These are phyloP conservation scores for Melanotus villosus DNA, from an alignment of 2,888 invertebrate genomes.

Conservation along the genomic window DNA sequence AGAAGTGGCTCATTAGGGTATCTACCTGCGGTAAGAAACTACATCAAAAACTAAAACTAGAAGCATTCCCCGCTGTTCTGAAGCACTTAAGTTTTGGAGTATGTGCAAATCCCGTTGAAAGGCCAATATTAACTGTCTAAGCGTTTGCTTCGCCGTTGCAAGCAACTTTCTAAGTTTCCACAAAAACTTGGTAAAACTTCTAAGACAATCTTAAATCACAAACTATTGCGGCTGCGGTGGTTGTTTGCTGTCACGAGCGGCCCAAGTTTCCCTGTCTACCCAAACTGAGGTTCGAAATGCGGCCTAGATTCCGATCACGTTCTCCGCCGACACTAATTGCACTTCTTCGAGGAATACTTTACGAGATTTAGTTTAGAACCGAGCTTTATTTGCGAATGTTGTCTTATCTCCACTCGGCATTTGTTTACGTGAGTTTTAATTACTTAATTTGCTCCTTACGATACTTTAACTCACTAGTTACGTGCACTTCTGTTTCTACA, in stretches of 20 bases:
- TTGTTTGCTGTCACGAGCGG: conserved; percentile 59
- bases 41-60: neutral
- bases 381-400: conserved; percentile 61
- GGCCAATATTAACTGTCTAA: conserved; percentile 39
- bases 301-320: conserved; percentile 65
- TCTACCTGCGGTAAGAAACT: neutral
- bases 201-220: conserved; percentile 48
- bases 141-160: conserved; percentile 24
- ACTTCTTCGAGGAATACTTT: conserved; percentile 66
- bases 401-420: conserved; percentile 58
- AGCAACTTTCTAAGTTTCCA: conserved; percentile 16
- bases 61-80: neutral
- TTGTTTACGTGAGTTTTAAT: conserved; percentile 65
- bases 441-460: conserved; percentile 58
- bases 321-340: conserved; percentile 65
- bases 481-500: conserved; percentile 1
- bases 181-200: conserved; percentile 45
- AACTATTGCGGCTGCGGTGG: conserved; percentile 50
- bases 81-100: neutral
- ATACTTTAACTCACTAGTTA: conserved; percentile 29
- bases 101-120: conserved; percentile 32
- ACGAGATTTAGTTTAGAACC: conserved; percentile 63
- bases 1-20: too few relatives aligned
- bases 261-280: conserved; percentile 44
- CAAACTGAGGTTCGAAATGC: conserved; percentile 51